These are phyloP conservation scores for Hirundichthys speculiger DNA, from an alignment of 2,113 vertebrate genomes.

Conservation along the genomic window DNA sequence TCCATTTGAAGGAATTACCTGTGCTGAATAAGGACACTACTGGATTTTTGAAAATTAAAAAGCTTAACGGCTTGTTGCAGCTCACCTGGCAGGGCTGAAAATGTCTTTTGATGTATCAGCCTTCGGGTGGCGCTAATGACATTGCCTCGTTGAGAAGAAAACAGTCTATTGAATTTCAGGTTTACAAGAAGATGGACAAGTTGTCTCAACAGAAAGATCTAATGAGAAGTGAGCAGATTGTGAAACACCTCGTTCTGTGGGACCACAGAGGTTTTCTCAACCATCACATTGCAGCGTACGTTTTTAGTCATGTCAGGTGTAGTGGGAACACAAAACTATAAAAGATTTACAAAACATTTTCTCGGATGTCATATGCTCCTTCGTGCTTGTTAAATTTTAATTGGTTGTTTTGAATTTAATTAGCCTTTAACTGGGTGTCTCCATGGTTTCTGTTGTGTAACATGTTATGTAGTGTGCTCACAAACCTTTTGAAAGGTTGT, in stretches of 20 bases:
- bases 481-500: conserved; percentile 32
- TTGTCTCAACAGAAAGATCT: conserved; percentile 31
- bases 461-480: conserved; percentile 19
- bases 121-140: conserved; percentile 44
- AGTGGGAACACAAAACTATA: not conserved
- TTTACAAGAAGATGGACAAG: conserved; percentile 25
- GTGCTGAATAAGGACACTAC: conserved; percentile 8
- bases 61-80: conserved; percentile 20
- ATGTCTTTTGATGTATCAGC: conserved; percentile 15
- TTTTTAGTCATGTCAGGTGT: conserved; percentile 7
- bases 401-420: conserved; percentile 25
- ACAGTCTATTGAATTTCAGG: conserved; percentile 28
- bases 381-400: conserved; percentile 16
- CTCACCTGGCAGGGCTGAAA: conserved; percentile 19
- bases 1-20: conserved; percentile 84
- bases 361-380: conserved; percentile 18
- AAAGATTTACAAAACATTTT: conserved; percentile 26
- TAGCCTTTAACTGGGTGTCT: conserved; percentile 8
- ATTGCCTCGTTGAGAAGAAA: conserved; percentile 30
- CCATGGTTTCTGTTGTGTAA: conserved; percentile 22
- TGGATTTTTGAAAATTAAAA: conserved; percentile 22
- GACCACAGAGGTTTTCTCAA: conserved; percentile 8
- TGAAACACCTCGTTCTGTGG: conserved; percentile 11
- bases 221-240: not conserved
- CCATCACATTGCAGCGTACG: conserved; percentile 31